Percentiles rank a stretch among this genome's conserved stretches.
Evolutionary conservation across 2,113 vertebrate species (phyloP).

Genomic region (Himantopus leucocephalus): DNA sequence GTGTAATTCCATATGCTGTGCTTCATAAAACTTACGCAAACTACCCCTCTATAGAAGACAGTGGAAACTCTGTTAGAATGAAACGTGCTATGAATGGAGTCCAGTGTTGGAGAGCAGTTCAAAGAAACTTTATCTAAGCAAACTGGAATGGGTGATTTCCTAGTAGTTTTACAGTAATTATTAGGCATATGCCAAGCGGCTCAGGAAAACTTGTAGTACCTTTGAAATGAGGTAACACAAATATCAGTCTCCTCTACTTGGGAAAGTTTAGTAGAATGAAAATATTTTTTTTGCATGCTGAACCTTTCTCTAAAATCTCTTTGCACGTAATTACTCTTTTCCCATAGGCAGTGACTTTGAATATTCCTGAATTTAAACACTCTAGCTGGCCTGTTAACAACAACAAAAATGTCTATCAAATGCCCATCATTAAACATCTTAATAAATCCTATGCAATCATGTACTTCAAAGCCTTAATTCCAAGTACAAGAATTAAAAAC

Average conservation of each 20-base stretch:
- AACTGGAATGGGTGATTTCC: constrained; percentile 44
- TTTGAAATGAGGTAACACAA: constrained; percentile 46
- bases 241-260: not conserved
- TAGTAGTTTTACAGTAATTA: constrained; percentile 42
- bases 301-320: constrained; percentile 13
- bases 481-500: not conserved
- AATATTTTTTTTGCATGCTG: constrained; percentile 5
- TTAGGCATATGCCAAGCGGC: not conserved
- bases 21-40: not conserved
- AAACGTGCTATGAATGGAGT: not conserved
- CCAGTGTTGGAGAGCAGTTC: constrained; percentile 40
- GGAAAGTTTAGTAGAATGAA: not conserved
- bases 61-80: constrained; percentile 8
- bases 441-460: not conserved
- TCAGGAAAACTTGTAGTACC: not conserved
- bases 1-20: constrained; percentile 8
- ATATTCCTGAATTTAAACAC: not conserved
- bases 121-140: constrained; percentile 57
- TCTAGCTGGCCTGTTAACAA: not conserved
- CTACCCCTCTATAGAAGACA: not conserved
- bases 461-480: not conserved
- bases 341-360: not conserved
- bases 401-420: not conserved
- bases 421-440: not conserved
- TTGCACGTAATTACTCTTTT: constrained; percentile 37